These are phyloP conservation scores for Antechinus flavipes DNA, from an alignment of 2,113 vertebrate species.

Conservation along the genomic window DNA sequence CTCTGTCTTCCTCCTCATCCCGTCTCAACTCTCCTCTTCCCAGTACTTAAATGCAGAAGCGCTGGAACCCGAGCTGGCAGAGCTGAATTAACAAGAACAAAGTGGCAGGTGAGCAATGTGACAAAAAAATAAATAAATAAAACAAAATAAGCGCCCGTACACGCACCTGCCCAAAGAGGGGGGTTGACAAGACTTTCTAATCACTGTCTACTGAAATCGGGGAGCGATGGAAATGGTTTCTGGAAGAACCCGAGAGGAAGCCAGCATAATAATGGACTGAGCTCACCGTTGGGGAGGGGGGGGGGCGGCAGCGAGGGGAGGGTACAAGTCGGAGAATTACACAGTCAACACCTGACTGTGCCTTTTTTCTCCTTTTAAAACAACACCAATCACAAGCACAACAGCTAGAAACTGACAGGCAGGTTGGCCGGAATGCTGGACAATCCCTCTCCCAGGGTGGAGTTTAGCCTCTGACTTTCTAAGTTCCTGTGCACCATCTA, in stretches of 20 bases:
- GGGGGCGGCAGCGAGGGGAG: neutral
- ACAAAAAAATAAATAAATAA: slow-evolving; percentile 80
- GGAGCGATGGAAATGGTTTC: slow-evolving; percentile 82
- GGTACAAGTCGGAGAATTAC: slow-evolving; percentile 40
- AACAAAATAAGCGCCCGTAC: slow-evolving; percentile 40
- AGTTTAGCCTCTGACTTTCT: slow-evolving; percentile 69
- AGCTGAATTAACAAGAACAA: slow-evolving; percentile 88
- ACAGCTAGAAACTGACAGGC: slow-evolving; percentile 63
- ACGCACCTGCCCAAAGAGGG: slow-evolving; percentile 52
- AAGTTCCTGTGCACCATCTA: slow-evolving; percentile 62
- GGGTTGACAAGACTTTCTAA: slow-evolving; percentile 87
- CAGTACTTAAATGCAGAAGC: slow-evolving; percentile 83
- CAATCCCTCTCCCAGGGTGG: slow-evolving; percentile 62
- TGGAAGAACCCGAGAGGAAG: slow-evolving; percentile 74
- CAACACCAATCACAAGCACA: neutral
- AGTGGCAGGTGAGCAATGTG: slow-evolving; percentile 89
- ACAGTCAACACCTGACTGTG: slow-evolving; percentile 66
- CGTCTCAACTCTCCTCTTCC: slow-evolving; percentile 82
- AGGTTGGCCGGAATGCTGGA: slow-evolving; percentile 50
- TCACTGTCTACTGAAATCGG: slow-evolving; percentile 81
- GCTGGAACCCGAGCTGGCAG: slow-evolving; percentile 78
- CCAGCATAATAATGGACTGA: slow-evolving; percentile 70
- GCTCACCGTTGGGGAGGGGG: slow-evolving; percentile 44
- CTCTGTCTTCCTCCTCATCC: slow-evolving; percentile 49
- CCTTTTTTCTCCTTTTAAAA: slow-evolving; percentile 60